Evolutionary conservation across 2,797 vertebrate genomes (phyloP), one percentile per base, ranked within the genome.

Genomic region (Fratercula arctica): DNA sequence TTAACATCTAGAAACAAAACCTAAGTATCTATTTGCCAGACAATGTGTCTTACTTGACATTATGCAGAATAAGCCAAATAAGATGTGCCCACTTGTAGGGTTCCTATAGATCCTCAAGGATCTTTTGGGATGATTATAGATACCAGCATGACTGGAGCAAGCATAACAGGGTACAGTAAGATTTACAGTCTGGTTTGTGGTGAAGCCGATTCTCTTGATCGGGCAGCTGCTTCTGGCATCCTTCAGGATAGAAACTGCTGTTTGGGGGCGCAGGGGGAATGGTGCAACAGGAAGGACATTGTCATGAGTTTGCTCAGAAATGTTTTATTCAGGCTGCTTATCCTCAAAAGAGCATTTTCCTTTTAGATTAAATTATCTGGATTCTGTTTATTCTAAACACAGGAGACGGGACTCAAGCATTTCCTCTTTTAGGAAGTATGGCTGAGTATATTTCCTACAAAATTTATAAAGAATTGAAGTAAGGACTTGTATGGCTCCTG

Each of bases 281-380:
- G 61, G 66, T 56, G 76, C 9, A 25, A 39, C 11, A 18, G 26
- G 21, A 33, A 37, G n/a, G 31, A 16, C 10, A 46, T 10, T 46
- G 29, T 69, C 29, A 3, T 29, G 82, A 16, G 4, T 50, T 83
- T 59, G 86, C 85, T 89, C 85, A 85, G 85, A 61, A 84, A 96
- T 97, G 87, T 97, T 97, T 95, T 95, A 96, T 96, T 98, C 86
- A 96, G 89, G 87, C 81, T 84, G 95, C 95, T 96, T 91, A 97
- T 94, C 93, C 91, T 96, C 94, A 97, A 95, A 91, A 91, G 77
- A 94, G 87, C n/a, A 11, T 95, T 93, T 85, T 93, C 92, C 35
- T 95, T 53, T 92, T 85, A 79, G 94, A 96, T 96, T 89, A 48
- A 96, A 87, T 96, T 97, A 97, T 97, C 95, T 96, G 89, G 92